Conservation (phyloP, 2,888 invertebrate species). For the Tetranychus truncatus region DNA sequence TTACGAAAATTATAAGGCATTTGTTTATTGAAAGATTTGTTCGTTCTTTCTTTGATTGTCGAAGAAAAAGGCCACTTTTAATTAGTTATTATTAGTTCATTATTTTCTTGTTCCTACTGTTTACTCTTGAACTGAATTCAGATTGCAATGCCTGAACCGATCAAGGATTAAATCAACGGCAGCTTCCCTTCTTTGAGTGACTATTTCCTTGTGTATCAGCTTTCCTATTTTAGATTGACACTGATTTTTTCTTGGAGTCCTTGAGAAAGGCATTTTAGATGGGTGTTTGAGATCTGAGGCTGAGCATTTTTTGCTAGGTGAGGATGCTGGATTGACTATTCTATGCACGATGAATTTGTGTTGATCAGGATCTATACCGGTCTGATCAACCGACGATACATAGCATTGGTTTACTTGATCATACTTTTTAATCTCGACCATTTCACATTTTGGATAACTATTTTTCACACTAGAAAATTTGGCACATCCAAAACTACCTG, state of each 20-base stretch:
- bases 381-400: not conserved
- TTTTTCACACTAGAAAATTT: not conserved
- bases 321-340: not conserved
- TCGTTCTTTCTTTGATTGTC: not conserved
- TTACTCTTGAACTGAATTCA: not conserved
- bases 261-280: no score
- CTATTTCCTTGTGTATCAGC: not conserved
- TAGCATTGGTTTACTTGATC: not conserved
- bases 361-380: not conserved
- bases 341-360: not conserved
- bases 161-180: not conserved
- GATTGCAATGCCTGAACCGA: not conserved
- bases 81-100: no score
- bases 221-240: not conserved
- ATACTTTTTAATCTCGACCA: not conserved
- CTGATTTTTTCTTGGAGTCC: no score
- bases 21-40: no score
- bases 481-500: not conserved
- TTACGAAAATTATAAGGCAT: no score
- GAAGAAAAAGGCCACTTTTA: not conserved
- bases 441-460: not conserved
- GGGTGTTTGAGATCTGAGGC: not conserved
- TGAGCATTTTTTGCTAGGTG: not conserved
- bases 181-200: not conserved
- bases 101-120: no score